Evolutionary conservation across 2,888 invertebrate genomes (phyloP), one percentile per base, ranked within the genome.

Genomic region (Drosophila colorata): DNA sequence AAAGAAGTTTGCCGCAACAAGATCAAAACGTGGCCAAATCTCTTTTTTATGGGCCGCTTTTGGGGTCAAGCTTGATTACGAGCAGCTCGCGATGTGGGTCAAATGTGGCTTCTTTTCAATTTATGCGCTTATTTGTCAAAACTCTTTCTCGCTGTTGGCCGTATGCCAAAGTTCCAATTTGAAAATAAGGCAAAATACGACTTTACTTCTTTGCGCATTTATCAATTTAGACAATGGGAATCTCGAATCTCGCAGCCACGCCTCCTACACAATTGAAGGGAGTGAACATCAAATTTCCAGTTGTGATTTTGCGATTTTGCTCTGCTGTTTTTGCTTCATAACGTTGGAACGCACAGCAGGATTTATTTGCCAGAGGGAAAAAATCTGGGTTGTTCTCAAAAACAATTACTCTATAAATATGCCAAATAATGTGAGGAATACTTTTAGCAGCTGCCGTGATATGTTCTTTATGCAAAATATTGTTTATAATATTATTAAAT

Each of bases 121-220:
- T 78, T 77, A 77, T 77, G 79, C 79, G 78, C 76, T 77, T 77
- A 58, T 77, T 80, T 77, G 78, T 77, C 66, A 48, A 61, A 63
- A 63, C 47, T 49, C 40, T 57, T 48, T 51, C 9, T n/a, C 18
- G 38, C 37, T 20, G 41, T 23, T 73, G 72, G 71, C 63, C 38
- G 8, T n/a, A 13, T 14, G 72, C 72, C 66, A 70, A 57, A 37
- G 16, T 35, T 33, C 14, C 20, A 46, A 46, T 48, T 46, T 40
- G 40, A 57, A 47, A 68, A 31, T 14, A 28, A 53, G 40, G n/a
- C 48, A 25, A 66, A 60, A 59, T 28, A 52, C 31, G 25, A 33
- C 66, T 57, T 76, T 20, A 59, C 56, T 71, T 55, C 59, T 60
- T 65, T 56, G 53, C 38, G 43, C 80, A 68, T 81, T 77, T 81